Percentiles rank a stretch among this genome's conserved stretches.
These are phyloP conservation scores for Anguilla anguilla DNA, from an alignment of 2,797 vertebrate species.

Conservation along the genomic window DNA sequence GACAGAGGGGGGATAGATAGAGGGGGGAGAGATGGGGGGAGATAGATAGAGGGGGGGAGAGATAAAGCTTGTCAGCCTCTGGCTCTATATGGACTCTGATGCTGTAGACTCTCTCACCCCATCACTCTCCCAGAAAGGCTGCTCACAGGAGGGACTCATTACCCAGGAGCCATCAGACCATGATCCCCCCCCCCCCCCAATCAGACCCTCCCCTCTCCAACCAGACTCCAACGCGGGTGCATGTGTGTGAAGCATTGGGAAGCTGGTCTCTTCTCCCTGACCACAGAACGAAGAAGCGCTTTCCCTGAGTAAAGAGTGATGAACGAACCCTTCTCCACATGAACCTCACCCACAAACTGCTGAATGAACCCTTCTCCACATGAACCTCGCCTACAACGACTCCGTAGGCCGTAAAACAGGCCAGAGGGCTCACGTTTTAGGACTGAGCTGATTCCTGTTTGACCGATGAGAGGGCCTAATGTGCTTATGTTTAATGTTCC, in stretches of 20 bases:
- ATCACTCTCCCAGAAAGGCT: background rate
- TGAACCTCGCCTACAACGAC: background rate
- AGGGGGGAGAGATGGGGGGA: background rate
- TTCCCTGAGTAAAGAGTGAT: background rate
- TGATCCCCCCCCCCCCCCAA: background rate
- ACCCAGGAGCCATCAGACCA: background rate
- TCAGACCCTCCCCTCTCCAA: no score
- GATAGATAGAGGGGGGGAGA: background rate
- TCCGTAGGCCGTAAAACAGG: background rate
- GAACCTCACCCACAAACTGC: no score
- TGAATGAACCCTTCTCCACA: no score
- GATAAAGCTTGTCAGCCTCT: background rate
- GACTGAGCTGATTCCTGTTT: background rate
- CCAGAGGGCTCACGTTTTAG: background rate
- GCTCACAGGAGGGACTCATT: background rate
- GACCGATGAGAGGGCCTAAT: background rate
- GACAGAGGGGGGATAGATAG: no score
- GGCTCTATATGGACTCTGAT: background rate
- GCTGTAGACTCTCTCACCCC: background rate
- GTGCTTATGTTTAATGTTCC: conserved; percentile 1
- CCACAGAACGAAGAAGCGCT: background rate
- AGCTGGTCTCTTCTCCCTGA: background rate
- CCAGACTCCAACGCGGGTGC: no score
- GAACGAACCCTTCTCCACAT: background rate
- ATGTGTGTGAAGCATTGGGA: background rate